These are phyloP conservation scores for Sarcophaga subvicina DNA, from an alignment of 2,888 invertebrate species.

Conservation along the genomic window DNA sequence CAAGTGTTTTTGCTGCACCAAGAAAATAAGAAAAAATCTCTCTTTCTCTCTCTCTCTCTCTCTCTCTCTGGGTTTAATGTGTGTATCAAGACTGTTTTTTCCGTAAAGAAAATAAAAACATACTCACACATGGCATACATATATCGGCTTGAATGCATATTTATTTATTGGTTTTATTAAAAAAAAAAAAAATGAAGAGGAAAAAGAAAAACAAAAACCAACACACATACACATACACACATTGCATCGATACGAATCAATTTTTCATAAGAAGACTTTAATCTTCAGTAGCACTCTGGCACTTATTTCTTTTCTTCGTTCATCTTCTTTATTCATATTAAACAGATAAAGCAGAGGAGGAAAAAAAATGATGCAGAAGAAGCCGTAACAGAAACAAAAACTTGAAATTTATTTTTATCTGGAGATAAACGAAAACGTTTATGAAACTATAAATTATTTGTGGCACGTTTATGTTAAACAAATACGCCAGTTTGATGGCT, in stretches of 20 bases:
- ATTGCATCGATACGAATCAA: slow-evolving; percentile 47
- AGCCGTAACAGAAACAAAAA: not conserved
- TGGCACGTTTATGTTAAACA: not conserved
- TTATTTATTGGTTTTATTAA: slow-evolving; percentile 38
- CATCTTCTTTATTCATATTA: slow-evolving; percentile 24
- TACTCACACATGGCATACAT: not conserved
- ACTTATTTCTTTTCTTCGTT: not conserved
- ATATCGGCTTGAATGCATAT: not conserved
- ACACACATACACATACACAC: not conserved
- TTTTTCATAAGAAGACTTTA: slow-evolving; percentile 54
- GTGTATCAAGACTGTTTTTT: slow-evolving; percentile 19
- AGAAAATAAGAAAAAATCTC: not conserved
- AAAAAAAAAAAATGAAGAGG: not conserved
- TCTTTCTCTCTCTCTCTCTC: too few species aligned
- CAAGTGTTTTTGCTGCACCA: not conserved
- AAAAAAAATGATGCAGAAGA: too few species aligned
- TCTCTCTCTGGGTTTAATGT: slow-evolving; percentile 40
- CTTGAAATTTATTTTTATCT: slow-evolving; percentile 37
- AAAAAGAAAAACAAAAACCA: not conserved
- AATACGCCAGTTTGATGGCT: not conserved
- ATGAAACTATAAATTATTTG: slow-evolving; percentile 43
- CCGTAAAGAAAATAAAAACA: not conserved
- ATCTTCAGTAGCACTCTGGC: slow-evolving; percentile 52
- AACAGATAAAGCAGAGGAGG: not conserved
- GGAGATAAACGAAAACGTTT: slow-evolving; percentile 41